Conservation (phyloP, 2,797 vertebrate species). For the Typhlichthys subterraneus region DNA sequence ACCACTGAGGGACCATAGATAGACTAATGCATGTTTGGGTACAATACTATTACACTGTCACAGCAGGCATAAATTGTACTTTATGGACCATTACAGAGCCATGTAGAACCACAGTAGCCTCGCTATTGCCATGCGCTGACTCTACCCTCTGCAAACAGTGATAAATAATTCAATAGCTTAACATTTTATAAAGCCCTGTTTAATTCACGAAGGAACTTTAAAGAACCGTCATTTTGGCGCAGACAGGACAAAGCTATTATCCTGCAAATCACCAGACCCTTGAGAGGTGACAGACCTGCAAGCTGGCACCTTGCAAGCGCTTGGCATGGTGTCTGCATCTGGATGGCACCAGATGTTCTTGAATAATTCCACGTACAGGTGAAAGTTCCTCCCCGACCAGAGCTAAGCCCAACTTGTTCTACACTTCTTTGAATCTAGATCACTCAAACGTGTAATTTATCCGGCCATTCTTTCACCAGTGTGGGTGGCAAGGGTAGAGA, state of each 20-base stretch:
- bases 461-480: slow-evolving; percentile 9
- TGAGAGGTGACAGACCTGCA: slow-evolving; percentile 53
- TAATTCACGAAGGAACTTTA: slow-evolving; percentile 21
- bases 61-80: slow-evolving; percentile 62
- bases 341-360: slow-evolving; percentile 67
- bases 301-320: slow-evolving; percentile 62
- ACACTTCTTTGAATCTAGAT: slow-evolving; percentile 20
- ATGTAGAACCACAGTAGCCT: slow-evolving; percentile 45
- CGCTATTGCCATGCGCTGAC: slow-evolving; percentile 39
- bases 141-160: slow-evolving; percentile 47
- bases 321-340: slow-evolving; percentile 58
- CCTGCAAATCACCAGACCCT: slow-evolving; percentile 43
- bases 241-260: slow-evolving; percentile 42
- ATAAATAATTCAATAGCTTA: slow-evolving; percentile 34
- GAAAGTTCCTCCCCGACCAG: slow-evolving; percentile 47
- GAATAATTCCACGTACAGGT: slow-evolving; percentile 66
- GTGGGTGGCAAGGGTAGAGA: slow-evolving; percentile 13
- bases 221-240: slow-evolving; percentile 30
- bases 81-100: slow-evolving; percentile 53
- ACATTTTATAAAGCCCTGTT: slow-evolving; percentile 42
- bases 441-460: slow-evolving; percentile 21
- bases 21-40: slow-evolving; percentile 52
- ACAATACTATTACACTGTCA: slow-evolving; percentile 62
- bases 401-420: slow-evolving; percentile 32
- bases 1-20: slow-evolving; percentile 43